Evolutionary conservation across 2,888 invertebrate genomes (phyloP).

Genomic region (Melinaea marsaeus): DNA sequence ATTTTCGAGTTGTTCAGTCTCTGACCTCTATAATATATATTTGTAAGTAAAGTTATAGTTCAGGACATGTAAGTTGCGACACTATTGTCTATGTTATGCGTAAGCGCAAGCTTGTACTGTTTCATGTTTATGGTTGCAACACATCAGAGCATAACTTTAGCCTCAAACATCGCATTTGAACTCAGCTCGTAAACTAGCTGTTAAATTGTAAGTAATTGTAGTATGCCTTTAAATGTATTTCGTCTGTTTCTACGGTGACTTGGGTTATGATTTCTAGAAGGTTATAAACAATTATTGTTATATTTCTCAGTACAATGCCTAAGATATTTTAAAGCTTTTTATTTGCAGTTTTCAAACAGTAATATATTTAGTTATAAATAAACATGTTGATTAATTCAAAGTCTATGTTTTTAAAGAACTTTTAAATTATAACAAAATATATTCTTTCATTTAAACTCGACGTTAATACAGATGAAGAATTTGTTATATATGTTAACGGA

Average conservation of each 20-base stretch:
- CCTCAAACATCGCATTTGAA: slow-evolving; percentile 10
- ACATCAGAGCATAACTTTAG: slow-evolving; percentile 15
- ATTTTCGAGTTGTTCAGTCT: neutral
- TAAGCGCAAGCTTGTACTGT: neutral
- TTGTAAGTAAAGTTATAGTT: too few relatives aligned
- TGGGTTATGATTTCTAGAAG: slow-evolving; percentile 4
- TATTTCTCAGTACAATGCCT: neutral
- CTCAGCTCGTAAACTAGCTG: slow-evolving; percentile 14
- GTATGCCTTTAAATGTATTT: slow-evolving; percentile 8
- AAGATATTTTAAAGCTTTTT: too few relatives aligned
- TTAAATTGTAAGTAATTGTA: slow-evolving; percentile 12
- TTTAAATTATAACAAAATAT: too few relatives aligned
- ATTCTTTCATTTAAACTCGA: too few relatives aligned
- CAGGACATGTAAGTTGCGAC: neutral
- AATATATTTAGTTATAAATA: neutral
- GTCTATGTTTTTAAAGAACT: too few relatives aligned
- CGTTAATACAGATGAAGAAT: too few relatives aligned
- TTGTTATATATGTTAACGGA: too few relatives aligned
- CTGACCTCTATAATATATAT: too few relatives aligned
- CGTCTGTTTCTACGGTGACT: slow-evolving; percentile 6
- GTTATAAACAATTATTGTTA: slow-evolving; percentile 4
- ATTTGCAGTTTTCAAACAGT: too few relatives aligned
- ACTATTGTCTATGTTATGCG: neutral
- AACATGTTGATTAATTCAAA: neutral
- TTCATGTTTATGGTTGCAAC: slow-evolving; percentile 7